A percentile compares a stretch with the other conserved stretches of the same genome.
These are phyloP conservation scores for Heloderma charlesbogerti DNA, from an alignment of 2,113 vertebrate species.

Conservation along the genomic window DNA sequence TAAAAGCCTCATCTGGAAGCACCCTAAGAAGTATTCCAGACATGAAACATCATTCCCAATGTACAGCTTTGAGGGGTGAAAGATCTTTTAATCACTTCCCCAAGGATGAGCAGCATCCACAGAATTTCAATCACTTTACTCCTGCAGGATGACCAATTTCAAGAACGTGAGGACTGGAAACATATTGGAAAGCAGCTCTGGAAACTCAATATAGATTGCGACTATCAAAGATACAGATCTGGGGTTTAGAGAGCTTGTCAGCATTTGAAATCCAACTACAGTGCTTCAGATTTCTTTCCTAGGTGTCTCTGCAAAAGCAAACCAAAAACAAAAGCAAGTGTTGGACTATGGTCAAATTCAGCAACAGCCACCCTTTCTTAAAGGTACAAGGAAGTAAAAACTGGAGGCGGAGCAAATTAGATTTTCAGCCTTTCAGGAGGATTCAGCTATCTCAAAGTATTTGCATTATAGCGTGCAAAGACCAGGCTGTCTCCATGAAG, in stretches of 20 bases:
- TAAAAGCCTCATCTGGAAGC: too few species aligned
- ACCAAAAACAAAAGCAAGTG: background rate
- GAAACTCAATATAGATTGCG: constrained; percentile 60
- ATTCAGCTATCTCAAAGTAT: background rate
- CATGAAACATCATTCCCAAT: background rate
- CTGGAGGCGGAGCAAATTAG: background rate
- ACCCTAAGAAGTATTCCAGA: rapidly evolving
- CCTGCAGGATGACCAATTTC: constrained; percentile 64
- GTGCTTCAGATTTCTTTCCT: background rate
- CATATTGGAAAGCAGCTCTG: constrained; percentile 29
- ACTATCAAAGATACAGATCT: constrained; percentile 39
- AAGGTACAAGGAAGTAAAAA: background rate
- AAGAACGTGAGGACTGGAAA: constrained; percentile 37
- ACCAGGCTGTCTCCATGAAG: background rate
- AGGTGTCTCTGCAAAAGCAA: constrained; percentile 24
- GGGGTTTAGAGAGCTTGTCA: constrained; percentile 58
- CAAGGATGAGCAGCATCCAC: background rate
- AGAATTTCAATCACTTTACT: constrained; percentile 19
- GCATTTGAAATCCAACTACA: background rate
- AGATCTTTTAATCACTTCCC: constrained; percentile 36
- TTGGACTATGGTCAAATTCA: background rate
- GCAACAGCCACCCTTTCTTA: too few species aligned
- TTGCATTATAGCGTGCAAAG: background rate
- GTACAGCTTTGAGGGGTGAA: rapidly evolving
- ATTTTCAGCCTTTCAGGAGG: background rate